Base-by-base conservation (phyloP, 92 coral and sea anemone species). In the Paramuricea clavata region DNA sequence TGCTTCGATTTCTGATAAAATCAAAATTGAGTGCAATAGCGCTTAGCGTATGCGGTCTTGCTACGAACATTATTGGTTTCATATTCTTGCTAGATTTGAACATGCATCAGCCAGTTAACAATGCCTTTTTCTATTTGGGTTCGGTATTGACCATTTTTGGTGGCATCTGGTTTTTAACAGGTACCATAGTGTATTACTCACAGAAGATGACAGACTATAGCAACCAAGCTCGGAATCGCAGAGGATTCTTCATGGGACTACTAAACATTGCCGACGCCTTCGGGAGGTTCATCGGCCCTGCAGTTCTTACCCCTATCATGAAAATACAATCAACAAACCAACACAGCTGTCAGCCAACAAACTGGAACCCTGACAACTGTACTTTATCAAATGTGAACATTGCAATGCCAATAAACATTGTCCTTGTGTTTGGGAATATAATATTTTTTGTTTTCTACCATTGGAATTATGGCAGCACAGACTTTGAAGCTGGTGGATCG, bases 121-220 rank as follows among this genome's bases (percentile, higher is more conserved):
- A 79, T 13, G 89, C 77, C 7, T 90, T 97, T 47, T 97, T 89
- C 74, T 94, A 94, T 73, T 81, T 87, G 16, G 98, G 94, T 21
- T 93, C 92, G 28, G 94, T 94, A 1, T 89, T 94, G 0, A 69
- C 92, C 6, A 90, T 93, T 93, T 97, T 98, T 95, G 99, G 99
- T 90, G 92, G 91, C 0, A 98, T 98, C 21, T 81, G 91, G 30
- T 93, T 97, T 87, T 87, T 97, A 78, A 95, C 95, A 27, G 99
- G 99, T 1, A 67, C 87, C 8, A 98, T 98, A 12, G 92, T 94
- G 36, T 97, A 97, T 49, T 97, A 90, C 87, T 97, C 98, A 19
- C 96, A 93, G 28, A 97, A 97, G 72, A 88, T 97, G 23, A 97
- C 99, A 49, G 99, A 97, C 70, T 87, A 91, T 57, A 93, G 97